A percentile compares a stretch with the other conserved stretches of the same genome.
These are phyloP conservation scores for Marasmarcha lunaedactyla DNA, from an alignment of 2,888 invertebrate species.

Conservation along the genomic window DNA sequence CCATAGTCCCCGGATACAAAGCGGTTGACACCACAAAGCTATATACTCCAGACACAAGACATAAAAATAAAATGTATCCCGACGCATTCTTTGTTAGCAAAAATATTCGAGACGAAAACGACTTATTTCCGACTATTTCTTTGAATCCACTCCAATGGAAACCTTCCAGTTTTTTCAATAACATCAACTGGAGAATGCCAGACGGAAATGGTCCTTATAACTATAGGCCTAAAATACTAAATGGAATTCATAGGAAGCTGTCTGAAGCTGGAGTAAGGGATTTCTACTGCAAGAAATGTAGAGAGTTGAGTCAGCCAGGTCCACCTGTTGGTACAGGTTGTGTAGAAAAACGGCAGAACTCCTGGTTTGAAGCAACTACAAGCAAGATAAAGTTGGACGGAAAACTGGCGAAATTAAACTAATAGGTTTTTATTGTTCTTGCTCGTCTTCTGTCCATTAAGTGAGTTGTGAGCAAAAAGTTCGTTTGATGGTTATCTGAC, in stretches of 20 bases:
- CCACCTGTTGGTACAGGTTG: constrained; percentile 21
- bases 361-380: constrained; percentile 43
- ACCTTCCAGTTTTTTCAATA: constrained; percentile 46
- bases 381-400: constrained; percentile 54
- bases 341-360: constrained; percentile 26
- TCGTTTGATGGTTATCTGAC: constrained; percentile 34
- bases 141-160: constrained; percentile 42
- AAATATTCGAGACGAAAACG: constrained; percentile 41
- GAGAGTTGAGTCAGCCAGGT: constrained; percentile 31
- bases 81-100: constrained; percentile 35
- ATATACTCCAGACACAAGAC: constrained; percentile 43
- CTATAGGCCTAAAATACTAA: not conserved
- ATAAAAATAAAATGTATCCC: constrained; percentile 27
- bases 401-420: constrained; percentile 63
- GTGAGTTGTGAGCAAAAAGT: constrained; percentile 27
- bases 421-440: constrained; percentile 43
- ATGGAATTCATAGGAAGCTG: constrained; percentile 36
- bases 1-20: constrained; percentile 59
- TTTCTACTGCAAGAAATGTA: constrained; percentile 54
- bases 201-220: constrained; percentile 15
- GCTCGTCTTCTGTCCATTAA: constrained; percentile 35
- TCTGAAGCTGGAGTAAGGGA: constrained; percentile 44
- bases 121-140: constrained; percentile 42
- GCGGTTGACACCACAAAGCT: constrained; percentile 51
- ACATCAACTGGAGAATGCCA: constrained; percentile 44